phyloP scores from a whole-genome alignment of 2,888 invertebrate species.

The Agrenia bidenticulata region DNA sequence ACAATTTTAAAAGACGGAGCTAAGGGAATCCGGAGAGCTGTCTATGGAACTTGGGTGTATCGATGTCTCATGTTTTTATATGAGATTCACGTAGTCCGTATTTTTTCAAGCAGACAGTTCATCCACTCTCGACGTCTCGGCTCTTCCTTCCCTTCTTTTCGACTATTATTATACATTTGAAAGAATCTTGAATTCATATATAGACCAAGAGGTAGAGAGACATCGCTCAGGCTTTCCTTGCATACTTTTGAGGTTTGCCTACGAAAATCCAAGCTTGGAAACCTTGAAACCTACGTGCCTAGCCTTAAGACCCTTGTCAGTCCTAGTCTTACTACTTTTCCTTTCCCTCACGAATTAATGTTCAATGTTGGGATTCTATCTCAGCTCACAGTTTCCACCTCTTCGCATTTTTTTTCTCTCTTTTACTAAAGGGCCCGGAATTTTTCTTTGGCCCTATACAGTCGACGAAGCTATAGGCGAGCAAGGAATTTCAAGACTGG shows the following conservation, averaged over 20 bases:
- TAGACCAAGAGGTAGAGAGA: no score
- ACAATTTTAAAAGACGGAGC: no score
- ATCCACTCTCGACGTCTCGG: not conserved
- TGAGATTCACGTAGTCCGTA: constrained; percentile 27
- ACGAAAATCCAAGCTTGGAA: not conserved
- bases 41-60: constrained; percentile 5
- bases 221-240: not conserved
- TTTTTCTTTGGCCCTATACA: no score
- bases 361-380: no score
- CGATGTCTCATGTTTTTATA: constrained; percentile 22
- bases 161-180: not conserved
- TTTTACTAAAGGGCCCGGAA: no score
- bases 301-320: not conserved
- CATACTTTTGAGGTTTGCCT: not conserved
- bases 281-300: not conserved
- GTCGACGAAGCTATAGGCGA: no score
- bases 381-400: no score
- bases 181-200: no score
- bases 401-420: no score
- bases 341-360: no score
- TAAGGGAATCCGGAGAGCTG: no score
- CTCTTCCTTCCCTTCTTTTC: not conserved
- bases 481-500: no score
- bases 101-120: constrained; percentile 18
- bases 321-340: constrained; percentile 2